Evolutionary conservation across 1,140 invertebrate genomes (phyloP).

Genomic region (Drosophila sucinea): DNA sequence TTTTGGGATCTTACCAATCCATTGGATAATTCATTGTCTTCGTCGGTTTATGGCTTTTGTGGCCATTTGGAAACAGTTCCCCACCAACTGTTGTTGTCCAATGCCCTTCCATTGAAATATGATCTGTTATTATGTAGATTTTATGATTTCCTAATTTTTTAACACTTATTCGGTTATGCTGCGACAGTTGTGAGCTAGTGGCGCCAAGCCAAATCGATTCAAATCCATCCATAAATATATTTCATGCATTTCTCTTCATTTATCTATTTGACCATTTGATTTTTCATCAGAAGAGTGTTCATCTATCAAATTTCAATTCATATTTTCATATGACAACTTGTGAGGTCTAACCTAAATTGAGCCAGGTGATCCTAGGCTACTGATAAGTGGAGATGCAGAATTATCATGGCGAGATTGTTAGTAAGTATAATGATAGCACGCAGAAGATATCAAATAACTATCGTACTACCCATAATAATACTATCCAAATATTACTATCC

Average conservation of each 20-base stretch:
- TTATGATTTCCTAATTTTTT: constrained; percentile 78
- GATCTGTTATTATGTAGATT: constrained; percentile 81
- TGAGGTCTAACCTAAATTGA: background rate
- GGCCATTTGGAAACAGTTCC: constrained; percentile 50
- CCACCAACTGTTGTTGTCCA: constrained; percentile 58
- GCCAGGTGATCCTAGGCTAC: constrained; percentile 1
- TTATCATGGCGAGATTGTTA: background rate
- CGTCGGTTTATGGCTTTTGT: constrained; percentile 61
- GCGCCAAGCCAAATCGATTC: constrained; percentile 52
- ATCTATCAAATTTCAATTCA: constrained; percentile 13
- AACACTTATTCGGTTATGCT: constrained; percentile 61
- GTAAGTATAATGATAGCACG: background rate
- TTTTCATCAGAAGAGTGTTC: constrained; percentile 21
- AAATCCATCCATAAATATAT: background rate
- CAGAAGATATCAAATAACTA: background rate
- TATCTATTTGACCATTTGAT: constrained; percentile 20
- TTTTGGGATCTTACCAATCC: constrained; percentile 30
- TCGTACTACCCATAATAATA: no score
- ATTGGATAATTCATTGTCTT: constrained; percentile 26
- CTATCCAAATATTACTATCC: no score
- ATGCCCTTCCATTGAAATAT: constrained; percentile 54
- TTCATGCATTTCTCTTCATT: constrained; percentile 1
- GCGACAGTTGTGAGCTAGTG: constrained; percentile 49
- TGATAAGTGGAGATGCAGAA: background rate
- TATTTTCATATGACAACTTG: constrained; percentile 5